These are phyloP conservation scores for Drepana falcataria DNA, from an alignment of 2,888 invertebrate genomes.

Conservation along the genomic window DNA sequence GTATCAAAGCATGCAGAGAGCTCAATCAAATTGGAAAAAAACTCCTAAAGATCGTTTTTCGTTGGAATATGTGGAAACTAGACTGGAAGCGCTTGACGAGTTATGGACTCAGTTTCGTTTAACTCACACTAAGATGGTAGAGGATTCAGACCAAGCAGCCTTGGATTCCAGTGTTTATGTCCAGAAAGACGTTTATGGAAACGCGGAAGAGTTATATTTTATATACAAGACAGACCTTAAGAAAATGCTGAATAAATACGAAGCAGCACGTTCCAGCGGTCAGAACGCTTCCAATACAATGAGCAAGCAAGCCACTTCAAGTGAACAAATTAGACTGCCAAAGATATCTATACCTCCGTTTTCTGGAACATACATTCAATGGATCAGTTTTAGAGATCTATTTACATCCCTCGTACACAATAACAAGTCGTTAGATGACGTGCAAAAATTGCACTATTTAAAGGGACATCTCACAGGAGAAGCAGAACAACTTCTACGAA, in stretches of 20 bases:
- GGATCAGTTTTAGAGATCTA: constrained; percentile 17
- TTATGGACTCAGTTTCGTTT: background rate
- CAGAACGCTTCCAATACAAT: background rate
- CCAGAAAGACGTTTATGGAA: background rate
- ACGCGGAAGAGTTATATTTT: background rate
- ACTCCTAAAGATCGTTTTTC: background rate
- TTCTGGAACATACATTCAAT: constrained; percentile 18
- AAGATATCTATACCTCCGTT: constrained; percentile 2
- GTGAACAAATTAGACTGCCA: background rate
- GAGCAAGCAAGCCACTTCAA: too few relatives aligned
- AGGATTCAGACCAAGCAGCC: too few relatives aligned
- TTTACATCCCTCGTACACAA: constrained; percentile 17
- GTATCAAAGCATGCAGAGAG: background rate
- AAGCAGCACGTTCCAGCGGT: too few relatives aligned
- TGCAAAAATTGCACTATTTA: constrained; percentile 20
- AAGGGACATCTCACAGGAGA: constrained; percentile 17
- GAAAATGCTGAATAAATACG: too few relatives aligned
- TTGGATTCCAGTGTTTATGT: background rate
- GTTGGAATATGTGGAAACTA: background rate
- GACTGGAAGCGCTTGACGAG: background rate
- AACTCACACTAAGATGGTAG: background rate
- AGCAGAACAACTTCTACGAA: constrained; percentile 17
- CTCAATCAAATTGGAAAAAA: background rate
- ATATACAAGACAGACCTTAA: background rate
- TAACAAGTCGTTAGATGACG: constrained; percentile 15